Evolutionary conservation across 2,113 vertebrate genomes (phyloP), one percentile per base, ranked within the genome.

Genomic region (Calypte anna): DNA sequence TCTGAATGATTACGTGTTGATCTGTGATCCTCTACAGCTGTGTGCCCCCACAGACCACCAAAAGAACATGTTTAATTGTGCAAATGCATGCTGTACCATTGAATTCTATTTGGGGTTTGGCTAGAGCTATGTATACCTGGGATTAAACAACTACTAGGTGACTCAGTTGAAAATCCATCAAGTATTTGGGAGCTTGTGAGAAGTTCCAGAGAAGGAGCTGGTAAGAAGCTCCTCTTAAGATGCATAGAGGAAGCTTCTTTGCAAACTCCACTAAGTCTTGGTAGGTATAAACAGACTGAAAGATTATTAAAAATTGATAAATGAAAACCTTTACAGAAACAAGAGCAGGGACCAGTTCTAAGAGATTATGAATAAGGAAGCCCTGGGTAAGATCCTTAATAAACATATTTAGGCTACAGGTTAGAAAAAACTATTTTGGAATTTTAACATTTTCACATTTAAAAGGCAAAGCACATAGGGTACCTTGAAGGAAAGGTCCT

Each of bases 311-410:
- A 4, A 7, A 16, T 12, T 36, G 22, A 9, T 61, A 85, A 74
- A 43, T 53, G 14, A 31, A 84, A 87, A 86, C 11, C 3, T 63
- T 86, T 38, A 54, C 7, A 44, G 48, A 54, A 7, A 24, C 2
- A 86, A 83, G 3, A 53, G 28, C 25, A 79, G 1, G 0, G 51
- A 53, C 14, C 3, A 0, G 14, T 67, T 7, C 33, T 14, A 57
- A 46, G 38, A 7, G 20, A 40, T 68, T 50, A 72, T 38, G 12
- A 76, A 59, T 9, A 25, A 28, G 58, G 17, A 76, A 81, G 19
- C 8, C 25, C 9, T 44, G 43, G 2, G 22, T 75, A 62, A 8
- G 1, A 58, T 28, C 15, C 10, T 38, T 72, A 17, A 58, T 13
- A 76, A 83, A 92, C 10, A 4, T 23, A 48, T 24, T 18, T 43